A percentile compares a stretch with the other conserved stretches of the same genome.
Evolutionary conservation across 2,113 vertebrate species (phyloP).

Genomic region (Neopipo cinnamomea): DNA sequence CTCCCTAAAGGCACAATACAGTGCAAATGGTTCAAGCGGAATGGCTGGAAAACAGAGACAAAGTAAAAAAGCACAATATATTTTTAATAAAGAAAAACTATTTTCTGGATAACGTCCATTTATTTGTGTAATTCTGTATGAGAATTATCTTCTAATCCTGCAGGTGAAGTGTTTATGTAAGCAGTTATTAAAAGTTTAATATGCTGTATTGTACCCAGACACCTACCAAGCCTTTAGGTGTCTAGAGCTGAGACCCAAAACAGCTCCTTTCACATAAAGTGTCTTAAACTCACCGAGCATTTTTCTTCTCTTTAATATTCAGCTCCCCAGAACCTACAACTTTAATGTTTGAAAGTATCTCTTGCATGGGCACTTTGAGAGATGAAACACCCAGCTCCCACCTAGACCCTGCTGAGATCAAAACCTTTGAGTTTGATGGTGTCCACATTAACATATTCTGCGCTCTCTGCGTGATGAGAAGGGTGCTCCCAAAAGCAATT

Average conservation of each 20-base stretch:
- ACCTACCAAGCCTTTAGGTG: not conserved
- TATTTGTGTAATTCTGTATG: not conserved
- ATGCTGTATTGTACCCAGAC: rapidly evolving
- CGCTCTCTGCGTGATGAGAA: not conserved
- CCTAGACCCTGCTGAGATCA: not conserved
- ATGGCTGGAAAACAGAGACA: not conserved
- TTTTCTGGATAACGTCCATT: not conserved
- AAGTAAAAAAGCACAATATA: not conserved
- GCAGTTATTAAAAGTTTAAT: not conserved
- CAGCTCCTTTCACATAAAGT: not conserved
- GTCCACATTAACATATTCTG: not conserved
- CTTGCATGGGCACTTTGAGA: not conserved
- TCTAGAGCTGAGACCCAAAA: not conserved
- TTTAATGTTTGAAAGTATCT: not conserved
- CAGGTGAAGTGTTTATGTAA: not conserved
- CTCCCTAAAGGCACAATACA: not conserved
- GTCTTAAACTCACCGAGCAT: not conserved
- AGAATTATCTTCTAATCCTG: not conserved
- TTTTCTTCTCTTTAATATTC: not conserved
- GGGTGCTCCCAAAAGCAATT: not conserved
- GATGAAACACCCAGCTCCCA: not conserved
- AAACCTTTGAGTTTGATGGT: not conserved
- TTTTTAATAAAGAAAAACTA: not conserved
- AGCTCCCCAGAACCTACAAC: not conserved
- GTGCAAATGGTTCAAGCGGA: not conserved